These are phyloP conservation scores for Catagonus wagneri DNA, from an alignment of 2,113 vertebrate species.

Conservation along the genomic window DNA sequence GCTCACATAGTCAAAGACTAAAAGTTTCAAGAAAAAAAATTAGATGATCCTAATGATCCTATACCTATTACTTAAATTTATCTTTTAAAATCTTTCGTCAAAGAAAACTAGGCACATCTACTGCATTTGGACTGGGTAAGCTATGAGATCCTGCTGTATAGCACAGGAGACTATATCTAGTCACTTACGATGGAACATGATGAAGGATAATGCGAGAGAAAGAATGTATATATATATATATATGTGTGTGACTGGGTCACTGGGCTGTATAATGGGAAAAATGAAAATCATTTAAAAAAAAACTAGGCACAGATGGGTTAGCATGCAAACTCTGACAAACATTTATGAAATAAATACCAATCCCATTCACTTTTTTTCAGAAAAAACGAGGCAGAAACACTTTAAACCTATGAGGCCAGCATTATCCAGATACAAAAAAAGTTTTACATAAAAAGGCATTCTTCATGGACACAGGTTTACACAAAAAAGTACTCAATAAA, in stretches of 20 bases:
- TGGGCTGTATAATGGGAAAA: too few relatives aligned
- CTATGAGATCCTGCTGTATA: too few relatives aligned
- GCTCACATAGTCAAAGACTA: not conserved
- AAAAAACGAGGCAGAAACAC: conserved; percentile 11
- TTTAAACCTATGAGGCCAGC: not conserved
- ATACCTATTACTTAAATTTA: not conserved
- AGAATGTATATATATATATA: too few relatives aligned
- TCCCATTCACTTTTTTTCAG: not conserved
- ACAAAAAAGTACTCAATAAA: not conserved
- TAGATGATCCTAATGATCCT: not conserved
- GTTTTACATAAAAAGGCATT: not conserved
- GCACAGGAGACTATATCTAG: too few relatives aligned
- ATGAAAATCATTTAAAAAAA: conserved; percentile 32
- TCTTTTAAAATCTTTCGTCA: conserved; percentile 25
- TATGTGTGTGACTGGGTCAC: too few relatives aligned
- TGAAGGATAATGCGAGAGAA: too few relatives aligned
- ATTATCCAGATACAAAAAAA: conserved; percentile 26
- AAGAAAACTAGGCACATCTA: not conserved
- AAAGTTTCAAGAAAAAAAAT: conserved; percentile 18
- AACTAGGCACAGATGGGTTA: not conserved
- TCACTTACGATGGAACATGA: too few relatives aligned
- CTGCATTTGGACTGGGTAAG: too few relatives aligned
- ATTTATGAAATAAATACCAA: conserved; percentile 36
- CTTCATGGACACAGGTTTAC: not conserved
- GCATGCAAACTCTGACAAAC: conserved; percentile 6